phyloP scores from a whole-genome alignment of 2,888 invertebrate genomes.

The Tigriopus californicus region DNA sequence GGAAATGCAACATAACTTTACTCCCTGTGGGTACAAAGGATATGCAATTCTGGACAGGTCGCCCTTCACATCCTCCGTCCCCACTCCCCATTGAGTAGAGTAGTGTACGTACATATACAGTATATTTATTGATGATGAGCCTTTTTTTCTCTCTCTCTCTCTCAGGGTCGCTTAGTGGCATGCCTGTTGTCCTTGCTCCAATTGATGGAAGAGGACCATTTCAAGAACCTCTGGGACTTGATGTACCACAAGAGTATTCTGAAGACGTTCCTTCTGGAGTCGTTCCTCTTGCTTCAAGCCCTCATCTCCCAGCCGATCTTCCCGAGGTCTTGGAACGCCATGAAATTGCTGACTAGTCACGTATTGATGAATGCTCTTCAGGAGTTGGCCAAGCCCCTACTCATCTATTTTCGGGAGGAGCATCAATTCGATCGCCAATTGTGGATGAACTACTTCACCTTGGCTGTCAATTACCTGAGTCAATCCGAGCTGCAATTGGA shows the following conservation, averaged over 20 bases:
- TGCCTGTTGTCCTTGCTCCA: constrained; percentile 68
- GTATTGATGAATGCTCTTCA: constrained; percentile 49
- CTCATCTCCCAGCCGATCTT: constrained; percentile 61
- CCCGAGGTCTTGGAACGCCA: constrained; percentile 73
- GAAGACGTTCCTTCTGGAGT: constrained; percentile 65
- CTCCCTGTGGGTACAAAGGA: no score
- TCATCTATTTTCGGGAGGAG: constrained; percentile 49
- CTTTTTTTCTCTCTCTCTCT: no score
- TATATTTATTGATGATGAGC: background rate
- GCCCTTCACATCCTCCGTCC: no score
- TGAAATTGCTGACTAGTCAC: constrained; percentile 70
- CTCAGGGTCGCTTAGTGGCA: constrained; percentile 70
- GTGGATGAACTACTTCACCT: constrained; percentile 57
- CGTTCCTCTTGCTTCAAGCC: constrained; percentile 58
- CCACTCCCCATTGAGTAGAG: background rate
- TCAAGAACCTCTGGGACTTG: constrained; percentile 66
- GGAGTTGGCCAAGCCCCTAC: constrained; percentile 68
- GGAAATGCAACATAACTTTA: no score
- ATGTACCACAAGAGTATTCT: constrained; percentile 53
- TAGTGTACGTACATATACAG: background rate
- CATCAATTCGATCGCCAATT: constrained; percentile 50
- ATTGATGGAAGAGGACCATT: constrained; percentile 67
- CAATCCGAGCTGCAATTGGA: constrained; percentile 62
- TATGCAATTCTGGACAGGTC: no score
- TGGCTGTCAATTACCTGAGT: constrained; percentile 58